phyloP scores from a whole-genome alignment of 2,888 invertebrate species.

The Sinohyriopsis cumingii region DNA sequence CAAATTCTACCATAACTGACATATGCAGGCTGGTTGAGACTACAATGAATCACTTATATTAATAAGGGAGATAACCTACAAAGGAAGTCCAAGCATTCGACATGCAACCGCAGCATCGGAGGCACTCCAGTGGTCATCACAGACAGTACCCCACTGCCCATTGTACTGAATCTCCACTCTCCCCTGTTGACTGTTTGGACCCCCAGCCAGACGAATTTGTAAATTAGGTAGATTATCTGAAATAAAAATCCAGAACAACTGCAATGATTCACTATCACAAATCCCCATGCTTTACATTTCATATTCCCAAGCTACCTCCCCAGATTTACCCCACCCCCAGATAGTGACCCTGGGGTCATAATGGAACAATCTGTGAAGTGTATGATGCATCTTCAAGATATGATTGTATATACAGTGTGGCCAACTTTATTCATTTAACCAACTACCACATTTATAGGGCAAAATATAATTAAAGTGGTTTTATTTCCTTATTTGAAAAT shows the following conservation, averaged over 20 bases:
- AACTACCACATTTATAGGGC: too few relatives aligned
- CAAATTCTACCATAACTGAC: too few relatives aligned
- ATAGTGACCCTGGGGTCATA: too few relatives aligned
- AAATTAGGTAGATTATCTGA: slow-evolving; percentile 31
- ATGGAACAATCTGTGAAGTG: too few relatives aligned
- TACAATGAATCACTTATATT: background rate
- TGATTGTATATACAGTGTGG: too few relatives aligned
- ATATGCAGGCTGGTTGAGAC: too few relatives aligned
- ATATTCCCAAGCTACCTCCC: background rate
- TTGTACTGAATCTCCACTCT: slow-evolving; percentile 73
- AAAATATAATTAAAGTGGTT: too few relatives aligned
- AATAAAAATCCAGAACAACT: slow-evolving; percentile 1
- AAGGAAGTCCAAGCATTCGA: slow-evolving; percentile 49
- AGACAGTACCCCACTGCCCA: slow-evolving; percentile 71
- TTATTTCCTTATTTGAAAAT: too few relatives aligned
- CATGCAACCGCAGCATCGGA: slow-evolving; percentile 53
- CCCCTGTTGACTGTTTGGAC: slow-evolving; percentile 35
- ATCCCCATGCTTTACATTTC: background rate
- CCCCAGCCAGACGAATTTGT: slow-evolving; percentile 67
- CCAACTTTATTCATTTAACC: too few relatives aligned
- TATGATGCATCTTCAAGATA: too few relatives aligned
- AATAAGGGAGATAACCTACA: slow-evolving; percentile 38
- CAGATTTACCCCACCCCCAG: too few relatives aligned
- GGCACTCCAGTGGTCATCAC: slow-evolving; percentile 51
- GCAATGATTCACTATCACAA: background rate